phyloP scores from a whole-genome alignment of 1,140 invertebrate species.

The Brachionus manjavacas region DNA sequence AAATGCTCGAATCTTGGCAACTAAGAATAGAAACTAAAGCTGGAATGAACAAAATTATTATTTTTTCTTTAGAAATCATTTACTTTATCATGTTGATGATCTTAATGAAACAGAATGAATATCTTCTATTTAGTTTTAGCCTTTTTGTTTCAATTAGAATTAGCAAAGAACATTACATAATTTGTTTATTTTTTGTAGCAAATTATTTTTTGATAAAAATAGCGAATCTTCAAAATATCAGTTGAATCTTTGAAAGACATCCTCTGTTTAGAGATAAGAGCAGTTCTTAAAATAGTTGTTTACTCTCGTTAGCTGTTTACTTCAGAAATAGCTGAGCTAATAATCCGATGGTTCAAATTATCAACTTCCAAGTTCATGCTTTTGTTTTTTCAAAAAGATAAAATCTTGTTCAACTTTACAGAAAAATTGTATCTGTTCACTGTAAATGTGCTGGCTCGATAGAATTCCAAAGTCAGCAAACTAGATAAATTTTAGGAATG shows the following conservation, averaged over 20 bases:
- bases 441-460: too few relatives aligned
- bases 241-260: background rate
- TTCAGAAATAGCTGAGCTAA: background rate
- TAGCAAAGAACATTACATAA: conserved; percentile 11
- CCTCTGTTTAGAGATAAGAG: background rate
- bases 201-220: background rate
- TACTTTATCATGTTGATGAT: conserved; percentile 5
- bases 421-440: too few relatives aligned
- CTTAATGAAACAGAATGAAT: conserved; percentile 1
- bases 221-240: background rate
- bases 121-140: background rate
- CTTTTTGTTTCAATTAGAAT: conserved; percentile 14
- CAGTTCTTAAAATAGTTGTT: background rate
- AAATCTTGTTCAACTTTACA: too few relatives aligned
- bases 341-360: background rate
- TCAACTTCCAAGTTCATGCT: background rate
- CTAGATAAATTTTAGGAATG: too few relatives aligned
- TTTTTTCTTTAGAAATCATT: conserved; percentile 19
- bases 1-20: background rate
- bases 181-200: conserved; percentile 6
- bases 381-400: too few relatives aligned
- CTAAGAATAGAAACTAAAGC: background rate
- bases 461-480: too few relatives aligned
- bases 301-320: background rate
- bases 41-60: background rate